These are phyloP conservation scores for Meda fulgida DNA, from an alignment of 2,797 vertebrate species.

Conservation along the genomic window DNA sequence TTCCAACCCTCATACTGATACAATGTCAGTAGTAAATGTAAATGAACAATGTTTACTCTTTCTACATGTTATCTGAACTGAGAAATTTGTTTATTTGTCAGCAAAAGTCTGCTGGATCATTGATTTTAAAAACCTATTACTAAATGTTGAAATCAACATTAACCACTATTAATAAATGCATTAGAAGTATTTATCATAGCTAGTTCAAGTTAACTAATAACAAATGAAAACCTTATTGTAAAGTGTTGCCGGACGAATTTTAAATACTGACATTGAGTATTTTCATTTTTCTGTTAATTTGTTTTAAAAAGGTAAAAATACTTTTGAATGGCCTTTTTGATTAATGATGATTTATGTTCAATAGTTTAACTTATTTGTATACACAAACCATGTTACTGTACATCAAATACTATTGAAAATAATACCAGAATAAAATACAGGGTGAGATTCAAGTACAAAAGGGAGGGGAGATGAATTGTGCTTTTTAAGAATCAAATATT, in stretches of 20 bases:
- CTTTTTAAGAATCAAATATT: conserved; percentile 58
- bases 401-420: conserved; percentile 39
- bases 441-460: conserved; percentile 63
- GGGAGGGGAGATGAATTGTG: conserved; percentile 49
- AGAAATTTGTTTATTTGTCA: not conserved
- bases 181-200: not conserved
- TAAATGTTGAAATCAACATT: not conserved
- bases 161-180: not conserved
- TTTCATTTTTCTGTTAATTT: not conserved
- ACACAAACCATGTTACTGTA: conserved; percentile 38
- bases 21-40: not conserved
- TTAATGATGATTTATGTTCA: not conserved
- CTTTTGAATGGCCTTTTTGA: not conserved
- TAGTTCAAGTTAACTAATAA: not conserved
- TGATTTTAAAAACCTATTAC: not conserved
- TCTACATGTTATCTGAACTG: not conserved
- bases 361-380: not conserved
- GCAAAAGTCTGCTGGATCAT: not conserved
- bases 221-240: not conserved
- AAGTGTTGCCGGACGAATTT: not conserved
- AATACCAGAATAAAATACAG: conserved; percentile 42
- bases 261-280: not conserved
- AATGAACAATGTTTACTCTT: not conserved
- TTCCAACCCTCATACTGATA: no score
- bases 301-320: not conserved